Base-by-base conservation (phyloP, 2,113 vertebrate genomes). In the Antidorcas marsupialis region DNA sequence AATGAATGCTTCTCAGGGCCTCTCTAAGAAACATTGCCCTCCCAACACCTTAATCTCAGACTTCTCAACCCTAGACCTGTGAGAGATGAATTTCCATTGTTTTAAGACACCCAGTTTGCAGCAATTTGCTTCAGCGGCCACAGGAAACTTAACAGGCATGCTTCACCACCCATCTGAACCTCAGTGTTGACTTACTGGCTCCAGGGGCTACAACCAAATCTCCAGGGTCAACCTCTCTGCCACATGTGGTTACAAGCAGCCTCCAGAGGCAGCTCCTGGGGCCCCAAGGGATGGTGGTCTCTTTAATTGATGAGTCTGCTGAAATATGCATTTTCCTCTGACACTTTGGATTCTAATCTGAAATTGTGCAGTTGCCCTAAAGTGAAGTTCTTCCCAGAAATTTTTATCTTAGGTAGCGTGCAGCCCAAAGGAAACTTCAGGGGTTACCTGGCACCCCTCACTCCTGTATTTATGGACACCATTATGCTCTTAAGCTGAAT, bases 221-320 rank as follows among this genome's bases (percentile, higher is more conserved):
- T 62, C 36, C 8, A 16, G 45, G 30, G 45, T 39, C 64, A 47
- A 2, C 19, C 50, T 43, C 47, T 17, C 12, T 13, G 64, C 55
- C 59, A 55, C 23, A 5, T 33, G 5, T 8, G 17, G 79, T 74
- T 47, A 7, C 2, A 0, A 1, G 3, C 25, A 47, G 45, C 5
- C 3, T 30, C 28, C 23, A 14, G 36, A 28, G 28, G 28, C 76
- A 50, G 53, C 39, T 87, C 39, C 76, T 0, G 1, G 27, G 43
- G 50, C 50, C 50, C 28, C 33, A 13, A 6, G 5, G 6, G 12
- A 39, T 2, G 23, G 1, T 50, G 67, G 5, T 71, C 39, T 74
- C 23, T 30, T 52, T 71, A 57, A 78, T 4, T 0, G 10, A 45
- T n/a, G 30, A 59, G 19, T 53, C 67, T 28, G 52, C 25, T n/a